A percentile compares a stretch with the other conserved stretches of the same genome.
Conservation (phyloP, 2,113 vertebrate species). For the Balaenoptera acutorostrata region DNA sequence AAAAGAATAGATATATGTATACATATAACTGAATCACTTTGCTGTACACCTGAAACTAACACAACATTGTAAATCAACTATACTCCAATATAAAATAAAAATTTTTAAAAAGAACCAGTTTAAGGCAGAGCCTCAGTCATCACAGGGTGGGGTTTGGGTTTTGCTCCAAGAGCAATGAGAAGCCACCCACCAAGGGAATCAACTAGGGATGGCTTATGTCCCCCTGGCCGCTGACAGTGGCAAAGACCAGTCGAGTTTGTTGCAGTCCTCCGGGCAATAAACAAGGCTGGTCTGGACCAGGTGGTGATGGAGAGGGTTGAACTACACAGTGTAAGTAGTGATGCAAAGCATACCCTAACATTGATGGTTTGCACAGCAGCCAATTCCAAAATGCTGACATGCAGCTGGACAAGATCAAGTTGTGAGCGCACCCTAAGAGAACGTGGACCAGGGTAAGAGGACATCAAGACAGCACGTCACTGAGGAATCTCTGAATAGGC, state of each 20-base stretch:
- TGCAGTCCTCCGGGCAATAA: not conserved
- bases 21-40: not conserved
- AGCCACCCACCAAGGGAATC: not conserved
- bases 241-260: not conserved
- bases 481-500: not conserved
- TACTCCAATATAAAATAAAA: not conserved
- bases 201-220: not conserved
- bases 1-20: not conserved
- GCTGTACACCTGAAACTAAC: not conserved
- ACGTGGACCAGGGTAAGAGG: not conserved
- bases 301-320: too few species aligned
- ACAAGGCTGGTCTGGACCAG: not conserved
- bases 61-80: not conserved
- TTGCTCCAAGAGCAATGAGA: not conserved
- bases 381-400: not conserved
- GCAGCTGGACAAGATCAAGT: not conserved
- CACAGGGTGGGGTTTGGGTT: not conserved
- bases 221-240: not conserved
- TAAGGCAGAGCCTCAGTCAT: not conserved
- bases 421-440: too few species aligned
- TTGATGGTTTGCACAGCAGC: accelerated
- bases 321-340: accelerated
- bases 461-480: not conserved
- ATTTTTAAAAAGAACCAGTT: not conserved
- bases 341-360: too few species aligned